Base-by-base conservation (phyloP, 92 coral and sea anemone genomes). In the Diadumene lineata region DNA sequence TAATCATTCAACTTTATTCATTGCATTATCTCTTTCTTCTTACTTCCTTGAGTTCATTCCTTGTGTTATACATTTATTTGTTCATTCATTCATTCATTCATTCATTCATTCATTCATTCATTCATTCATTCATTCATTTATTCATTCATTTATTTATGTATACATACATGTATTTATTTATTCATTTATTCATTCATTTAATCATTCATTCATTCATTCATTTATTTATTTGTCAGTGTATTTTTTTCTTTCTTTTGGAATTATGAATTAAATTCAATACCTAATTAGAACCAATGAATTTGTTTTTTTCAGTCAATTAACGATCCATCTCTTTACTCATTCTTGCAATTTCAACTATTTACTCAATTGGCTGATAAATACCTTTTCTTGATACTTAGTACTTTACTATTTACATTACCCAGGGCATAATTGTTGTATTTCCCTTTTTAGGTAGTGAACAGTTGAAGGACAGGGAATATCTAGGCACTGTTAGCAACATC, bases 381-480 rank as follows among this genome's bases (percentile, higher is more conserved):
- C 62, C 23, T 56, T n/a, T 56, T 56, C 23, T 21, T 51, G 18
- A 38, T 21, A 31, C 17, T 22, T 1, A 68, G 6, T 33, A 21
- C 19, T 43, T 50, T 58, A 43, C n/a, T 64, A 29, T 72, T 38
- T 38, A 13, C 48, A n/a, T 38, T 38, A 38, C 13, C 6, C 13
- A 38, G 6, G 6, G 6, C 6, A 4, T 38, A 6, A 38, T 38
- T 38, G 48, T 38, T 4, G 7, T 4, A 38, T 38, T 4, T 23
- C 30, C 8, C 19, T 68, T 13, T 25, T 18, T 82, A 87, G 97
- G 90, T 55, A 85, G 93, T 28, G 98, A 94, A 76, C 96, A 92
- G 82, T 73, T 92, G 34, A 94, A 94, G 55, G 98, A 94, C 82
- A 87, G 97, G 17, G 98, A 94, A 60, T 94, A 94, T 79, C 93